Evolutionary conservation across 2,888 invertebrate genomes (phyloP).

Genomic region (Cybosia mesomella): DNA sequence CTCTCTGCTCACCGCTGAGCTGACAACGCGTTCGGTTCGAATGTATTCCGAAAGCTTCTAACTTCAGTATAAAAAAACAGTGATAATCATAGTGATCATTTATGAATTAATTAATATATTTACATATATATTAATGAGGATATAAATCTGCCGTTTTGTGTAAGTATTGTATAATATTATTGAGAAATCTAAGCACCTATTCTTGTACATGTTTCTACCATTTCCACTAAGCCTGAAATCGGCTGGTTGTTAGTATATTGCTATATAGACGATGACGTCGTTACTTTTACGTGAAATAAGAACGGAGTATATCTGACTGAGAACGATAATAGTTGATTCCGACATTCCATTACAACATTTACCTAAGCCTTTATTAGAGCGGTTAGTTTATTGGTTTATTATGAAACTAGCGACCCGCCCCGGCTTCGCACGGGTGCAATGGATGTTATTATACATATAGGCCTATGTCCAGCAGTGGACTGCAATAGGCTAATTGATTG

Average conservation of each 20-base stretch:
- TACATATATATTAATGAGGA: constrained; percentile 28
- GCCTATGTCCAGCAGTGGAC: no score
- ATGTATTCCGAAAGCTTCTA: constrained; percentile 25
- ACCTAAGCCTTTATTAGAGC: background rate
- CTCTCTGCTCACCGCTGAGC: constrained; percentile 54
- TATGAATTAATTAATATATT: no score
- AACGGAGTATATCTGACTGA: constrained; percentile 12
- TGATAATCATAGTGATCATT: constrained; percentile 38
- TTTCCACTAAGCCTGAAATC: constrained; percentile 12
- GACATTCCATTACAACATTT: constrained; percentile 1
- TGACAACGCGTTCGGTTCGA: constrained; percentile 44
- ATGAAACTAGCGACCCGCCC: no score
- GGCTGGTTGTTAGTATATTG: constrained; percentile 14
- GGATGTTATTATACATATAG: no score
- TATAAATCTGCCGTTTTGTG: constrained; percentile 28
- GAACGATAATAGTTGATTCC: constrained; percentile 6
- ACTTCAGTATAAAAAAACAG: constrained; percentile 29
- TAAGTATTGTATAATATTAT: constrained; percentile 32
- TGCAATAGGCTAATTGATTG: no score
- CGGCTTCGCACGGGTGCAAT: no score
- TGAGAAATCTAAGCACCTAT: constrained; percentile 3
- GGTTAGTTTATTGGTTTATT: background rate
- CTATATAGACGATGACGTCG: constrained; percentile 30
- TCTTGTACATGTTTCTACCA: constrained; percentile 11
- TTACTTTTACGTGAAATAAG: constrained; percentile 28